Evolutionary conservation across 2,888 invertebrate genomes (phyloP).

Genomic region (Acleris sparsana): DNA sequence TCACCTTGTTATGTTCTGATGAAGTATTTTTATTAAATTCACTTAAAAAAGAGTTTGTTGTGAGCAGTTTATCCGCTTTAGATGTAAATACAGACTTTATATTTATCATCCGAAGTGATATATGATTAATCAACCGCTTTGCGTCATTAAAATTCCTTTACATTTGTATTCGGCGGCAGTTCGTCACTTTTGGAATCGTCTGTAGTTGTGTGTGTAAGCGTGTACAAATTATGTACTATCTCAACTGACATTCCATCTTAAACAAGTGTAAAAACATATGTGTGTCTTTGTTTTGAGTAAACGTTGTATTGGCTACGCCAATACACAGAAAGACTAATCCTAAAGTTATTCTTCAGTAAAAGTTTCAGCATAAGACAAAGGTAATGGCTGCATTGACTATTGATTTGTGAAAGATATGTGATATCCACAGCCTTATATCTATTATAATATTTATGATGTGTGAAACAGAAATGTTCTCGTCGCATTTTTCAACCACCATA

Average conservation of each 20-base stretch:
- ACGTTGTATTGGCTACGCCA: background rate
- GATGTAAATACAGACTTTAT: background rate
- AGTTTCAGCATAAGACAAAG: background rate
- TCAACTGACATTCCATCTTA: no score
- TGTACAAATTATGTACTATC: background rate
- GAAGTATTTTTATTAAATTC: background rate
- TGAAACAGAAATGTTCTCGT: background rate
- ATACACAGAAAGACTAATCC: no score
- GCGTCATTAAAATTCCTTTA: constrained; percentile 6
- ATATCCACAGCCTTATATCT: background rate
- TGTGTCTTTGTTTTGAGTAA: no score
- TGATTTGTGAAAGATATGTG: background rate
- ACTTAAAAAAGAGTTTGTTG: constrained; percentile 1
- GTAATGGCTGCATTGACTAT: background rate
- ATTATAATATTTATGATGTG: background rate
- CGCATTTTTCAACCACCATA: background rate
- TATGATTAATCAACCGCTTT: constrained; percentile 7
- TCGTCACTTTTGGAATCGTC: no score
- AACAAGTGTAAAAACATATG: no score
- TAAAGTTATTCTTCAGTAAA: no score
- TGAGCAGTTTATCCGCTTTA: constrained; percentile 1
- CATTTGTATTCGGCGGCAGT: no score
- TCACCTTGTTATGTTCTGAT: constrained; percentile 4
- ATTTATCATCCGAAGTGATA: background rate
- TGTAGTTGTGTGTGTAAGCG: background rate